phyloP scores from a whole-genome alignment of 2,888 invertebrate species.

The Polydrusus tereticollis region DNA sequence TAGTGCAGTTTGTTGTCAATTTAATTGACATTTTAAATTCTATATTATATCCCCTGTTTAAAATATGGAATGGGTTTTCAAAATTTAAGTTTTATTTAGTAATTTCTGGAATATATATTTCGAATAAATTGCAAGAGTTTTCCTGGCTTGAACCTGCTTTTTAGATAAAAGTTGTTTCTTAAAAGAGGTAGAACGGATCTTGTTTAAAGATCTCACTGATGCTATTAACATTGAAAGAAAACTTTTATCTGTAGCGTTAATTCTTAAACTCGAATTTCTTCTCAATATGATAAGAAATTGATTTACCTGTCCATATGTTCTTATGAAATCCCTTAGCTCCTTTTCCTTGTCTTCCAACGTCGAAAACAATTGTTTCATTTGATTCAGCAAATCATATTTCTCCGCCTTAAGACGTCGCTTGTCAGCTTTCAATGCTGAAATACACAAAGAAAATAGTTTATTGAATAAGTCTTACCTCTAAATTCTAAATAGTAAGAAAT shows the following conservation, averaged over 20 bases:
- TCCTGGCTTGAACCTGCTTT: no score
- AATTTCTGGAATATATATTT: no score
- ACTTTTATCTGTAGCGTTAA: background rate
- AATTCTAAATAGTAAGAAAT: no score
- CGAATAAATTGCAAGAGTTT: no score
- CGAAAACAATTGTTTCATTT: slow-evolving; percentile 95
- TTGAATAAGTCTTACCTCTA: background rate
- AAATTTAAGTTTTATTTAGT: no score
- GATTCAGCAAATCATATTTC: slow-evolving; percentile 91
- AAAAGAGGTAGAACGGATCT: no score
- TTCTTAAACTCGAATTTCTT: background rate
- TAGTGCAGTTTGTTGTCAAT: no score
- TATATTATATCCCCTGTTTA: no score
- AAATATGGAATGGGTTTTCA: no score
- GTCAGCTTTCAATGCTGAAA: slow-evolving; percentile 85
- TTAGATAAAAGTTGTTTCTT: no score
- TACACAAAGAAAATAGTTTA: slow-evolving; percentile 14
- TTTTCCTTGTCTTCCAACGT: slow-evolving; percentile 96
- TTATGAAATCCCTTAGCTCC: slow-evolving; percentile 92
- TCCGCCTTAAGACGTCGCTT: slow-evolving; percentile 92
- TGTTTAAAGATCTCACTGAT: no score
- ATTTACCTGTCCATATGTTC: slow-evolving; percentile 91
- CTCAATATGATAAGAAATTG: background rate
- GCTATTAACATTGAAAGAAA: background rate
- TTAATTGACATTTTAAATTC: no score